phyloP scores from a whole-genome alignment of 2,888 invertebrate genomes.

The Slavum lentiscoides region DNA sequence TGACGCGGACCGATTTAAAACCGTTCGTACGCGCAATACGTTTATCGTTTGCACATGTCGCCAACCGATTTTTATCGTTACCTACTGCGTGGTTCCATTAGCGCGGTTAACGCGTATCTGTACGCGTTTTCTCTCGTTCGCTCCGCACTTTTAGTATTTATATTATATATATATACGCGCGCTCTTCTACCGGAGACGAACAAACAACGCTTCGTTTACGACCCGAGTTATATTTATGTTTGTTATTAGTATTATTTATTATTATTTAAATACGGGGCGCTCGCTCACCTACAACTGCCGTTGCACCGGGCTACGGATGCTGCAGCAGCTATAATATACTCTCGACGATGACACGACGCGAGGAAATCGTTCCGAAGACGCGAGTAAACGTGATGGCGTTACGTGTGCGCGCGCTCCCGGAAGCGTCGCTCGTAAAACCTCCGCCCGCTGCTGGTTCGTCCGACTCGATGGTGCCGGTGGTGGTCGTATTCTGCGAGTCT shows the following conservation, averaged over 20 bases:
- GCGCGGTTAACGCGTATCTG: conserved; percentile 20
- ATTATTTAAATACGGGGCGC: conserved; percentile 12
- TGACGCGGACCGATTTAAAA: conserved; percentile 20
- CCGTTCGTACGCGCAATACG: conserved; percentile 5
- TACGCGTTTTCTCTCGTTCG: not conserved
- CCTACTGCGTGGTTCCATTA: conserved; percentile 49
- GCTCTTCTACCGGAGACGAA: conserved; percentile 1
- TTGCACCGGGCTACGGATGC: too few species aligned
- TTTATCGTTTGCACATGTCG: conserved; percentile 49
- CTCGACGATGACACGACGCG: conserved; percentile 2
- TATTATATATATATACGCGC: not conserved
- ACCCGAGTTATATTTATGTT: conserved; percentile 7
- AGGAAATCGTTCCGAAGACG: not conserved
- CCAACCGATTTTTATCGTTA: conserved; percentile 46
- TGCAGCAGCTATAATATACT: too few species aligned
- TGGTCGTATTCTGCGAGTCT: conserved; percentile 3
- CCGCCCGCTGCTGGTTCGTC: not conserved
- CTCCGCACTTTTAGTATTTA: too few species aligned
- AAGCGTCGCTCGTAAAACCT: conserved; percentile 39
- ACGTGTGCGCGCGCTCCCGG: not conserved
- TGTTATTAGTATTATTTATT: too few species aligned
- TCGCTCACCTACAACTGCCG: conserved; percentile 10
- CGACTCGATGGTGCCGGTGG: conserved; percentile 1
- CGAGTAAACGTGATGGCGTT: conserved; percentile 21
- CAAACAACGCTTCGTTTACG: conserved; percentile 29